Evolutionary conservation across 2,113 vertebrate species (phyloP), one percentile per base, ranked within the genome.

Genomic region (Silurus glanis): DNA sequence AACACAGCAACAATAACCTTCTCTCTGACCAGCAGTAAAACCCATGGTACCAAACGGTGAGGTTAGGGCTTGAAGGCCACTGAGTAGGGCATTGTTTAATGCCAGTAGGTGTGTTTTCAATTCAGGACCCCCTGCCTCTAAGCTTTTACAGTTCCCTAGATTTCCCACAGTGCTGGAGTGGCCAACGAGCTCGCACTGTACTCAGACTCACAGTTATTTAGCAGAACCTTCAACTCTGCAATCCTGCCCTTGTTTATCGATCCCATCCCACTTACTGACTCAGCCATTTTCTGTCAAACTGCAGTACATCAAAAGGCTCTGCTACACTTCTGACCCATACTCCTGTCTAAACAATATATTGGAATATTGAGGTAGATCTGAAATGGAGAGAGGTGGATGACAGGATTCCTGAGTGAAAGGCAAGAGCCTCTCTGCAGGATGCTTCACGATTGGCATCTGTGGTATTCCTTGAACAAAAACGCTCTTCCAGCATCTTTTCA

Each of bases 71-170:
- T 81, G 69, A 23, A 75, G 28, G 55, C 64, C 28, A 71, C 71
- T 64, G 66, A 83, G 88, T 59, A 80, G 81, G 66, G 74, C 56
- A 85, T 85, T 85, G 87, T 87, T 90, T 88, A 88, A 87, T 71
- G 86, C 80, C 53, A 80, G 67, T 66, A 82, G 86, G 86, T 83
- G 82, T 90, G 87, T 89, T 90, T 85, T 89, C 83, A 83, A 74
- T 87, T 87, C 59, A n/a, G 80, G 86, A 86, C 86, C 84, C 89
- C 89, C 89, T 82, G 84, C 83, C 56, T 79, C 72, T 69, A 82
- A 84, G 81, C 88, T 89, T 82, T 89, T 89, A 87, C 85, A 85
- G 72, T 86, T 87, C 81, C 83, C 49, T 47, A 76, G 78, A 74
- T 71, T 83, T 82, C 88, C 86, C 55, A 83, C 51, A 37, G 86